Conservation (phyloP, 2,888 invertebrate species). For the Polyploca ridens region DNA sequence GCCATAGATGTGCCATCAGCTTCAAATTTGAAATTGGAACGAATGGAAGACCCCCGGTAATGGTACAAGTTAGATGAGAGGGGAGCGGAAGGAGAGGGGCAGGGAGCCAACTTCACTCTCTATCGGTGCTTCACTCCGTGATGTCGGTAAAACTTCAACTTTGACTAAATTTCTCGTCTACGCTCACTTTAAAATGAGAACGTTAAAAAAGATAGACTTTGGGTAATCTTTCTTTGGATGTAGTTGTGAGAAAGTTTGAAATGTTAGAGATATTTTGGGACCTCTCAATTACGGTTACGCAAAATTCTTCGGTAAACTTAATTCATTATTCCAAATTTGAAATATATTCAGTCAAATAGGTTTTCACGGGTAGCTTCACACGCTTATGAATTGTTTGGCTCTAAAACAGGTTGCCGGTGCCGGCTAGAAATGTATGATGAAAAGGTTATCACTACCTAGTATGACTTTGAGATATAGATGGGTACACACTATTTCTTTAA, state of each 20-base stretch:
- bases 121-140: constrained; percentile 50
- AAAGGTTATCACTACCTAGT: no score
- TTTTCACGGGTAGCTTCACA: no score
- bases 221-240: constrained; percentile 3
- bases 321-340: no score
- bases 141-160: constrained; percentile 66
- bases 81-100: constrained; percentile 49
- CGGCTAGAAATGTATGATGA: no score
- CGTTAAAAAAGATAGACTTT: constrained; percentile 13
- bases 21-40: constrained; percentile 84
- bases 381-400: no score
- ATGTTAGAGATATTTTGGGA: neutral
- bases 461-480: no score
- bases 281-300: neutral
- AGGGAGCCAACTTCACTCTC: constrained; percentile 44
- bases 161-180: constrained; percentile 58
- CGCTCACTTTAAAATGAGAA: constrained; percentile 52
- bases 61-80: constrained; percentile 82
- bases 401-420: no score
- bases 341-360: no score
- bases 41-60: constrained; percentile 79
- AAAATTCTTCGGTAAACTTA: neutral
- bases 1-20: constrained; percentile 74
- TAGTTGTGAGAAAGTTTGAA: neutral
- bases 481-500: no score